Evolutionary conservation across 2,797 vertebrate genomes (phyloP).

Genomic region (Malurus leucopterus): DNA sequence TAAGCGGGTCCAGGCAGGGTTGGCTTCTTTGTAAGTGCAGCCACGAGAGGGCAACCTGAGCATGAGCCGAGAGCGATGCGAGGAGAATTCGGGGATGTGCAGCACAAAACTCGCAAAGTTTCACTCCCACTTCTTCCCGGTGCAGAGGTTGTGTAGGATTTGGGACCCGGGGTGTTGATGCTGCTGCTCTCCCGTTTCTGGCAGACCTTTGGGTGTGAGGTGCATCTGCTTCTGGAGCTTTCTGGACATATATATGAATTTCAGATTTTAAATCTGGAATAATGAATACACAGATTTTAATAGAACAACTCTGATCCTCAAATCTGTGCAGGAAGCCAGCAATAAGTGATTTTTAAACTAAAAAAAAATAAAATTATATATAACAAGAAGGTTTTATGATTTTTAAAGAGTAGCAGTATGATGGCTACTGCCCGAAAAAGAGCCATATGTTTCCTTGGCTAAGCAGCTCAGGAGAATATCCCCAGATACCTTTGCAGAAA

Average conservation of each 20-base stretch:
- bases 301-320: background rate
- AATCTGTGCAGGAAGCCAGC: background rate
- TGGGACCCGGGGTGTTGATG: background rate
- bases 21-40: background rate
- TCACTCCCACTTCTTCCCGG: background rate
- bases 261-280: background rate
- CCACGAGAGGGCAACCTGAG: constrained; percentile 61
- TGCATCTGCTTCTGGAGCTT: background rate
- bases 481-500: background rate
- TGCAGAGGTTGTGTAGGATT: background rate
- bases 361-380: too few species aligned
- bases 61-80: background rate
- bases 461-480: background rate
- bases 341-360: background rate
- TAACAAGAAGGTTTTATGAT: background rate
- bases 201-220: background rate
- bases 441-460: background rate
- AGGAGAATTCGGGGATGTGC: fast-evolving
- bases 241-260: background rate
- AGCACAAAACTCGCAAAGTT: background rate
- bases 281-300: background rate
- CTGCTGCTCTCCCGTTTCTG: background rate
- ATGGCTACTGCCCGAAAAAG: background rate
- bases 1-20: fast-evolving
- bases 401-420: background rate